These are phyloP conservation scores for Eidolon helvum DNA, from an alignment of 2,113 vertebrate species.

Conservation along the genomic window DNA sequence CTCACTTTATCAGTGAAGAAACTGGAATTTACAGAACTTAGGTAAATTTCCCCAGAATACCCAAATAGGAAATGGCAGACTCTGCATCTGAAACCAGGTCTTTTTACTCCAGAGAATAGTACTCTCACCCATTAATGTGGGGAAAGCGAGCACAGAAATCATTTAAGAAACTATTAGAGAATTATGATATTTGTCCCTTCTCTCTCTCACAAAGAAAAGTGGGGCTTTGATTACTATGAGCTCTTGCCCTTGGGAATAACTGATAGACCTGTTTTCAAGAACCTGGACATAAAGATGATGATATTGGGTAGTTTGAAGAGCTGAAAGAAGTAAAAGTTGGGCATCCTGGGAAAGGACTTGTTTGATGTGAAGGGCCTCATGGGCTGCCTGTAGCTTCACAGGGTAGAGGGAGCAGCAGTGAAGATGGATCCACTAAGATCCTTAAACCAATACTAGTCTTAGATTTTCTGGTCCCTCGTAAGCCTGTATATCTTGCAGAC, in stretches of 20 bases:
- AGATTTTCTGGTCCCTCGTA: not conserved
- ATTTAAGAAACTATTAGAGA: not conserved
- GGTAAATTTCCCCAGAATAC: not conserved
- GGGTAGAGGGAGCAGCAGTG: not conserved
- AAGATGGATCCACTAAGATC: not conserved
- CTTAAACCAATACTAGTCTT: no score
- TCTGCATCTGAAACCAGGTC: not conserved
- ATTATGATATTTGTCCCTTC: not conserved
- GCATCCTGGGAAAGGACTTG: no score
- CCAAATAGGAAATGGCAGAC: not conserved
- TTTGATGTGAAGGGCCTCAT: accelerated
- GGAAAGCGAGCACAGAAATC: not conserved
- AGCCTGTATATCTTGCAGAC: not conserved
- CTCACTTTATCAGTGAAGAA: not conserved
- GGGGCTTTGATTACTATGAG: not conserved
- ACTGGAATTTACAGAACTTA: not conserved
- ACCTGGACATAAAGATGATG: not conserved
- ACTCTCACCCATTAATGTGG: not conserved
- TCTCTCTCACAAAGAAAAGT: not conserved
- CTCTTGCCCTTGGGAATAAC: not conserved
- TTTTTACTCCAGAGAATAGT: not conserved
- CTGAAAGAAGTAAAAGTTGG: not conserved
- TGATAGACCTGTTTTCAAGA: not conserved
- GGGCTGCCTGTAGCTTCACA: not conserved
- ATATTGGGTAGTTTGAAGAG: not conserved